These are phyloP conservation scores for Chirona hameri DNA, from an alignment of 2,888 invertebrate species.

Conservation along the genomic window DNA sequence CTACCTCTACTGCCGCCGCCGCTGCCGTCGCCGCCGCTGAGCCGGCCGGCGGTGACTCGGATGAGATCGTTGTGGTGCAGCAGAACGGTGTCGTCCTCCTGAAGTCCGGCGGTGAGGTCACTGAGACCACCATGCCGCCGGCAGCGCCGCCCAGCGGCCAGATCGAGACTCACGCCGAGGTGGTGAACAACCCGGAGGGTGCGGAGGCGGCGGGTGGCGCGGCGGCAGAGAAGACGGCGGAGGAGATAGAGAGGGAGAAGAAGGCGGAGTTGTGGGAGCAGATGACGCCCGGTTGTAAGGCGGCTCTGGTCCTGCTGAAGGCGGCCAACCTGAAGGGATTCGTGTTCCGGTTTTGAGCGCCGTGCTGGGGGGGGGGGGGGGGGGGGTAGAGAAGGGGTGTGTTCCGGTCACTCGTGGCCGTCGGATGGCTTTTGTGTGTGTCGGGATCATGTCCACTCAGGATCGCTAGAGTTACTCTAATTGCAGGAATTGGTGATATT, in stretches of 20 bases:
- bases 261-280: slow-evolving; percentile 1
- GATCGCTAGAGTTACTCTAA: too few species aligned
- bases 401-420: too few species aligned
- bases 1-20: too few species aligned
- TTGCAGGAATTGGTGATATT: too few species aligned
- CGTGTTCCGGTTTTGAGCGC: slow-evolving; percentile 2
- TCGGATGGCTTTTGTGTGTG: too few species aligned
- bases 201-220: not conserved
- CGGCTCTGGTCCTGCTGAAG: not conserved
- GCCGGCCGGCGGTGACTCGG: not conserved
- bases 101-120: not conserved
- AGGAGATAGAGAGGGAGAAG: not conserved
- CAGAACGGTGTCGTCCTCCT: not conserved
- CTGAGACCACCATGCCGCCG: not conserved
- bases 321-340: not conserved
- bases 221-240: not conserved
- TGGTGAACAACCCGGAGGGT: not conserved
- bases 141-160: not conserved
- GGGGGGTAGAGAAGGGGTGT: too few species aligned
- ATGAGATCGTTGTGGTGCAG: not conserved
- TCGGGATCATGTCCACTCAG: too few species aligned
- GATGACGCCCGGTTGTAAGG: slow-evolving; percentile 6
- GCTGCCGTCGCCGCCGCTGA: not conserved
- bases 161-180: not conserved
- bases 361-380: too few species aligned